These are phyloP conservation scores for Pogonomyrmex californicus DNA, from an alignment of 1,140 invertebrate genomes.

Conservation along the genomic window DNA sequence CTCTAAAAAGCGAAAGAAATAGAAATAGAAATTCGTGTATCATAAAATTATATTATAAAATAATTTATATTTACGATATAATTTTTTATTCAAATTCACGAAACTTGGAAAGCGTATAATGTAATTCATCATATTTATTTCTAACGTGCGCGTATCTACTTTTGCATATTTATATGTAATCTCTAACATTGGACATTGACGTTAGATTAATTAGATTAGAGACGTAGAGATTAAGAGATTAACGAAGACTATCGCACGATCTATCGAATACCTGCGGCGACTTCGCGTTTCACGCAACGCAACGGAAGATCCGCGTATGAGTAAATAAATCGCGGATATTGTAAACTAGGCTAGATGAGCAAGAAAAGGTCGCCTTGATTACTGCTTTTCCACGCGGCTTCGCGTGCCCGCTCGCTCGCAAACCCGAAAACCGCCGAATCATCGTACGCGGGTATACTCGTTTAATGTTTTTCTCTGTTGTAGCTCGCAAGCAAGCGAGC, in stretches of 20 bases:
- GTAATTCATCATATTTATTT: not conserved
- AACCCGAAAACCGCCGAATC: constrained; percentile 59
- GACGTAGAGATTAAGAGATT: not conserved
- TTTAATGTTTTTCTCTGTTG: constrained; percentile 63
- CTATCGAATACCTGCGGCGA: constrained; percentile 39
- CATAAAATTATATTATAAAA: not conserved
- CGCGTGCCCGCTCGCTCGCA: constrained; percentile 23
- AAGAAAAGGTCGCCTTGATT: constrained; percentile 48
- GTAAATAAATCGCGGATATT: constrained; percentile 50
- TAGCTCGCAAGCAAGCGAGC: constrained; percentile 5
- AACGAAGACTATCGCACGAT: constrained; percentile 18
- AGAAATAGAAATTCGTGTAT: not conserved
- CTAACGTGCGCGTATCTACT: not conserved
- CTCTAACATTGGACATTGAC: constrained; percentile 17
- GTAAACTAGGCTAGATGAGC: constrained; percentile 63
- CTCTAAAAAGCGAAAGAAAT: not conserved
- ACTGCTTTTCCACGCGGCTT: constrained; percentile 54
- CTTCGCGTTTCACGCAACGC: not conserved
- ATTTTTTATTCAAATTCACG: not conserved
- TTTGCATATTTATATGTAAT: not conserved
- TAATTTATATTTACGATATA: not conserved
- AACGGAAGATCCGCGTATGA: not conserved
- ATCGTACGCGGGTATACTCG: constrained; percentile 59
- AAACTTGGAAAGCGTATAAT: not conserved
- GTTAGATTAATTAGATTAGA: no score